Conservation (phyloP, 2,113 vertebrate species). For the Sylvietta virens region DNA sequence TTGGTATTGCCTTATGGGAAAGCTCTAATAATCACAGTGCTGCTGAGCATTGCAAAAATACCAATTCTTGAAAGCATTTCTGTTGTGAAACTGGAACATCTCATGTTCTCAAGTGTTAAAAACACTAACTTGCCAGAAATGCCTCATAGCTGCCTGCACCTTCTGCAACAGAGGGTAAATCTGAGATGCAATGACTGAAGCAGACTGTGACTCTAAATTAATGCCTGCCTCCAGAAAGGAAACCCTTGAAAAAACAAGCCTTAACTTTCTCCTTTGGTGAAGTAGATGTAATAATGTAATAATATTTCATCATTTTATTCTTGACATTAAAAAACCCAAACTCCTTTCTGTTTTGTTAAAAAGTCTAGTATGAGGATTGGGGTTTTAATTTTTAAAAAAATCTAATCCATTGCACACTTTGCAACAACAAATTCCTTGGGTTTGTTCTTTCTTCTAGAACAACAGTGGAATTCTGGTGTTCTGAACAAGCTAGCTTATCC, state of each 20-base stretch:
- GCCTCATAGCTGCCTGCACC: background rate
- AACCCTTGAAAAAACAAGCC: background rate
- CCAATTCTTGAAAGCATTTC: background rate
- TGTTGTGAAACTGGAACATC: background rate
- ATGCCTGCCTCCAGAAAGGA: background rate
- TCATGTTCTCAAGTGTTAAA: background rate
- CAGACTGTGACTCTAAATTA: background rate
- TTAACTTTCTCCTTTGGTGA: slow-evolving; percentile 8
- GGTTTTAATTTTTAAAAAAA: background rate
- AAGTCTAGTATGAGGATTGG: background rate
- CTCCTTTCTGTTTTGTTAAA: background rate
- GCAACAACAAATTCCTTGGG: background rate
- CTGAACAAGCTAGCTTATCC: background rate
- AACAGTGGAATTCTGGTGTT: background rate
- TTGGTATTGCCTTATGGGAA: background rate
- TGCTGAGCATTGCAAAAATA: background rate
- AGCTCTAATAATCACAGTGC: background rate
- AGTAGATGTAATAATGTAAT: background rate
- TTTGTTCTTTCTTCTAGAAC: background rate
- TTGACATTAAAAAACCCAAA: background rate
- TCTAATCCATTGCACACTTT: background rate
- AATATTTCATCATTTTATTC: background rate
- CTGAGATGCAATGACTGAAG: background rate
- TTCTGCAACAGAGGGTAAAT: background rate
- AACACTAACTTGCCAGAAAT: background rate